Evolutionary conservation across 1,140 invertebrate genomes (phyloP).

Genomic region (Drosophila sp.): DNA sequence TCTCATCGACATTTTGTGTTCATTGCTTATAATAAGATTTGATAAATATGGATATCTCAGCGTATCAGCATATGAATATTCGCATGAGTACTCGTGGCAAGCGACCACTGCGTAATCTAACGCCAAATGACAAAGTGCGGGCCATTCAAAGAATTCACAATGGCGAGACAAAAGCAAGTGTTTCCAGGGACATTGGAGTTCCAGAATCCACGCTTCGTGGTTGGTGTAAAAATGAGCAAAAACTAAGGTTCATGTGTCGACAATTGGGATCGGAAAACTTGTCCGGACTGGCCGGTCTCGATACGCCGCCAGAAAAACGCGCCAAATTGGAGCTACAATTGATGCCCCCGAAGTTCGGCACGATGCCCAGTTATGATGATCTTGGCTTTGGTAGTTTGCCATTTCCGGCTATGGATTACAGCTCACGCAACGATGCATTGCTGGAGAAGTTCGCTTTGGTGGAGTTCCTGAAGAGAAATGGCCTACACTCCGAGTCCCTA

Average conservation of each 20-base stretch:
- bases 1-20: background rate
- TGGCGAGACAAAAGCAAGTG: slow-evolving; percentile 92
- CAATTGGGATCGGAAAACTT: slow-evolving; percentile 87
- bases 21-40: background rate
- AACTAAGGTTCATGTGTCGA: slow-evolving; percentile 89
- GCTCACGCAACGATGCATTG: slow-evolving; percentile 62
- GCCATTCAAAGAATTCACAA: slow-evolving; percentile 92
- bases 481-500: slow-evolving; percentile 84
- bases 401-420: slow-evolving; percentile 57
- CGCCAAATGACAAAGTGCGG: slow-evolving; percentile 90
- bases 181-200: slow-evolving; percentile 92
- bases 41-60: slow-evolving; percentile 81
- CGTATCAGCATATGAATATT: slow-evolving; percentile 83
- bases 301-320: slow-evolving; percentile 85
- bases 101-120: slow-evolving; percentile 89
- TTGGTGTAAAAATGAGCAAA: slow-evolving; percentile 94
- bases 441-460: slow-evolving; percentile 69
- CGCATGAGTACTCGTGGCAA: slow-evolving; percentile 87
- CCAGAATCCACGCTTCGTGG: slow-evolving; percentile 92
- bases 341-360: slow-evolving; percentile 72
- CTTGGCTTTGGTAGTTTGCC: slow-evolving; percentile 68
- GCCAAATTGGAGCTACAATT: slow-evolving; percentile 73
- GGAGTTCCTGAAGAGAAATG: slow-evolving; percentile 73
- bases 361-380: slow-evolving; percentile 66
- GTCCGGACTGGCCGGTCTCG: slow-evolving; percentile 49